Evolutionary conservation across 2,113 vertebrate genomes (phyloP).

Genomic region (Sphyrna mokarran): DNA sequence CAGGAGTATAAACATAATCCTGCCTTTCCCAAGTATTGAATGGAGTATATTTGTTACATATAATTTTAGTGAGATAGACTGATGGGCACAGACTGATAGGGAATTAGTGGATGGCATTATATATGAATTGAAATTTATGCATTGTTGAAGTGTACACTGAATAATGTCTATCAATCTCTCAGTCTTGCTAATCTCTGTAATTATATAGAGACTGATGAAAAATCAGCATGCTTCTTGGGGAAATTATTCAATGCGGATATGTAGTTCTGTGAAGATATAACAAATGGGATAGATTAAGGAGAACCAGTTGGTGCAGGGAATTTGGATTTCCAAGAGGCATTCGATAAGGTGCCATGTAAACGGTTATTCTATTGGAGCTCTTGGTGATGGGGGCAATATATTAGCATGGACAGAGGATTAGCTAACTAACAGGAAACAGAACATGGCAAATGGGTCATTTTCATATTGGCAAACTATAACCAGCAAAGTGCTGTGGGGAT

Average conservation of each 20-base stretch:
- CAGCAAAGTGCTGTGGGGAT: not conserved
- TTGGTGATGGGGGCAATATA: not conserved
- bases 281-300: not conserved
- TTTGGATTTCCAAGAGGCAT: not conserved
- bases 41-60: not conserved
- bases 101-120: not conserved
- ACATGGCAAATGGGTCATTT: not conserved
- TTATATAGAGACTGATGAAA: not conserved
- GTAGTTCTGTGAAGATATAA: not conserved
- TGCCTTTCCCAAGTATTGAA: not conserved
- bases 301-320: not conserved
- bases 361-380: not conserved
- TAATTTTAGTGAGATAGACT: not conserved
- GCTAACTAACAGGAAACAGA: not conserved
- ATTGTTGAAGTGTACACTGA: not conserved
- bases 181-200: not conserved
- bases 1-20: not conserved
- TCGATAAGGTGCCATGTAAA: not conserved
- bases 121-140: not conserved
- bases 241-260: not conserved
- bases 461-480: not conserved
- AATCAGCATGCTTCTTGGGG: not conserved
- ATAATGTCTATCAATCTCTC: not conserved
- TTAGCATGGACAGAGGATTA: not conserved
- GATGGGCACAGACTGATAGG: not conserved